Conservation (phyloP, 2,113 vertebrate genomes). For the Lamprotornis superbus region DNA sequence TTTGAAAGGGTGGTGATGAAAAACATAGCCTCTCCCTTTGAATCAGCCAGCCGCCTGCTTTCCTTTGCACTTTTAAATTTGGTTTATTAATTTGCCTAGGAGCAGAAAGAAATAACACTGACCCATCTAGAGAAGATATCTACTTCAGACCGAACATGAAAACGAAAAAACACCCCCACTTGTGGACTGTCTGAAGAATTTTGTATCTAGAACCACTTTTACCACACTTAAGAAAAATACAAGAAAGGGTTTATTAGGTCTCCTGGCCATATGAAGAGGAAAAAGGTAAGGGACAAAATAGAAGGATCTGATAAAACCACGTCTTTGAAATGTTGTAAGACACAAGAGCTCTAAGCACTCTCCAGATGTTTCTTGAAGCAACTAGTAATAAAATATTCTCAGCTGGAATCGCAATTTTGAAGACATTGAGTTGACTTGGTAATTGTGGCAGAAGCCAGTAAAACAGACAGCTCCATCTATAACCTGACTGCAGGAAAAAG, state of each 20-base stretch:
- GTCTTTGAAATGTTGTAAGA: background rate
- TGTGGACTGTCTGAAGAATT: background rate
- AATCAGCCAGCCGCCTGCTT: slow-evolving; percentile 56
- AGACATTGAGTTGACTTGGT: background rate
- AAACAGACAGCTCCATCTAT: background rate
- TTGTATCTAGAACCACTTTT: background rate
- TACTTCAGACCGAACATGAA: background rate
- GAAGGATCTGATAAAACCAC: background rate
- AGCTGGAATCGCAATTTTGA: background rate
- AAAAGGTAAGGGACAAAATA: background rate
- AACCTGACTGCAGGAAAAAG: background rate
- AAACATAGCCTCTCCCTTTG: slow-evolving; percentile 65
- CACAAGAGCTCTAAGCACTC: background rate
- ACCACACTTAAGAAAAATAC: background rate
- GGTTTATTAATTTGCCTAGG: slow-evolving; percentile 51
- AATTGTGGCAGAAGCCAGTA: slow-evolving; percentile 4
- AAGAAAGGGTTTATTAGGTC: background rate
- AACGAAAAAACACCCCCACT: background rate
- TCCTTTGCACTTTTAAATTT: slow-evolving; percentile 50
- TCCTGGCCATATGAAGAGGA: background rate
- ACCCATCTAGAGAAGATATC: background rate
- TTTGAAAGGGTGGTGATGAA: slow-evolving; percentile 68
- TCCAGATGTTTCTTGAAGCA: slow-evolving; percentile 26
- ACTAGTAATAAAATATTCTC: background rate
- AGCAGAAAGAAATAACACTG: slow-evolving; percentile 37